Evolutionary conservation across 2,113 vertebrate genomes (phyloP).

Genomic region (Indicator indicator): DNA sequence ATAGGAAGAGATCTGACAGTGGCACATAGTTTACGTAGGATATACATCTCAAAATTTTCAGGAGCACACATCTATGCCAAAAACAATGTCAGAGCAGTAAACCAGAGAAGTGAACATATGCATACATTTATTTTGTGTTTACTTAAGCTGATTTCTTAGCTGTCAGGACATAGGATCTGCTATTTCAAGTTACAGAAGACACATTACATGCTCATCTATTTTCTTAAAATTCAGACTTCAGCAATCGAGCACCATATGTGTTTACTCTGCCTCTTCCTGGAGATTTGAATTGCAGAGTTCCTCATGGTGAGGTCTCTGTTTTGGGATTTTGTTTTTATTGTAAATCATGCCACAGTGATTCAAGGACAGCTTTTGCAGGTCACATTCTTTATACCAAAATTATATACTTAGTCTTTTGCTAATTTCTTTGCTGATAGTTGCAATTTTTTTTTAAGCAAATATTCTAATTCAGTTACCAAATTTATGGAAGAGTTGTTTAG

Average conservation of each 20-base stretch:
- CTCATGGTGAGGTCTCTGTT: background rate
- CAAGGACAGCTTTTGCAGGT: background rate
- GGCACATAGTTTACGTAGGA: background rate
- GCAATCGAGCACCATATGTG: fast-evolving
- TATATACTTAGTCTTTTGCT: background rate
- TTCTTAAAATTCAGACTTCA: background rate
- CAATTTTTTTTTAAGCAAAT: background rate
- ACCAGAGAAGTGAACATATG: background rate
- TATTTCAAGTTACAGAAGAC: background rate
- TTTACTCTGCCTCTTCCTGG: background rate
- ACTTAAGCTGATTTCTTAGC: background rate
- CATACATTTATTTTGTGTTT: background rate
- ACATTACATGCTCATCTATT: background rate
- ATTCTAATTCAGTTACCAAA: background rate
- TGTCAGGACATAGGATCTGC: background rate
- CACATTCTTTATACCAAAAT: background rate
- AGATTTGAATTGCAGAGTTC: background rate
- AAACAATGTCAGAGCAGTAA: background rate
- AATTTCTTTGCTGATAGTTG: background rate
- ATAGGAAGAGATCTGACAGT: background rate
- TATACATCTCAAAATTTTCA: background rate
- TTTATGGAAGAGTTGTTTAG: background rate
- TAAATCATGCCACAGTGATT: background rate
- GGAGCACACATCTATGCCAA: background rate
- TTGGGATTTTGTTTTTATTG: background rate